Percentiles rank a stretch among this genome's conserved stretches.
Conservation (phyloP, 2,797 vertebrate species). For the Enteromius viviparus region DNA sequence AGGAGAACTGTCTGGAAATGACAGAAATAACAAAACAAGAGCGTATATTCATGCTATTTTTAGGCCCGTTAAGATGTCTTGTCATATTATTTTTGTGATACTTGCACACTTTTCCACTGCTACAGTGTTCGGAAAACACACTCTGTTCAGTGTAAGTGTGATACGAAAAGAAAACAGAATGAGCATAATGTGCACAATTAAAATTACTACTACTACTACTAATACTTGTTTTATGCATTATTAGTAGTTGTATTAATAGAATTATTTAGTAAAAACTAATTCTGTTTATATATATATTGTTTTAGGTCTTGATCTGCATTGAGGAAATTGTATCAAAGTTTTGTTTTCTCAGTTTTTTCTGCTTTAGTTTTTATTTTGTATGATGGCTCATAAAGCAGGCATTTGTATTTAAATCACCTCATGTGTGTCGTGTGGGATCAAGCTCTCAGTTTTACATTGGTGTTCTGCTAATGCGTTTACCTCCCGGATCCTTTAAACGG, state of each 20-base stretch:
- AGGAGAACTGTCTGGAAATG: background rate
- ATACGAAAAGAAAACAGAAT: background rate
- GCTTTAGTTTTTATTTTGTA: background rate
- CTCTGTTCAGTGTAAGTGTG: background rate
- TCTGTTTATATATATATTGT: too few species aligned
- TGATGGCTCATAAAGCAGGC: background rate
- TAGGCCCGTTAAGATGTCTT: background rate
- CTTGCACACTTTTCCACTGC: background rate
- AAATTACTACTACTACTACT: too few species aligned
- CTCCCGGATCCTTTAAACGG: conserved; percentile 27
- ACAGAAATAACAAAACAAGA: background rate
- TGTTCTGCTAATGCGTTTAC: conserved; percentile 11
- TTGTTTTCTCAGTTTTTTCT: background rate
- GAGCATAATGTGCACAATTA: too few species aligned
- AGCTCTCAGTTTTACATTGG: background rate
- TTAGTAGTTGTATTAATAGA: too few species aligned
- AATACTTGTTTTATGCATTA: too few species aligned
- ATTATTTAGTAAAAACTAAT: too few species aligned
- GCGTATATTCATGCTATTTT: background rate
- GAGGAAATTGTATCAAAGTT: background rate
- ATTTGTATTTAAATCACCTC: background rate
- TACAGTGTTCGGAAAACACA: background rate
- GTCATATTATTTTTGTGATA: background rate
- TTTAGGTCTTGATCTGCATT: too few species aligned
- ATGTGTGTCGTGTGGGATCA: background rate